Evolutionary conservation across 2,113 vertebrate species (phyloP).

Genomic region (Eulemur macaco): DNA sequence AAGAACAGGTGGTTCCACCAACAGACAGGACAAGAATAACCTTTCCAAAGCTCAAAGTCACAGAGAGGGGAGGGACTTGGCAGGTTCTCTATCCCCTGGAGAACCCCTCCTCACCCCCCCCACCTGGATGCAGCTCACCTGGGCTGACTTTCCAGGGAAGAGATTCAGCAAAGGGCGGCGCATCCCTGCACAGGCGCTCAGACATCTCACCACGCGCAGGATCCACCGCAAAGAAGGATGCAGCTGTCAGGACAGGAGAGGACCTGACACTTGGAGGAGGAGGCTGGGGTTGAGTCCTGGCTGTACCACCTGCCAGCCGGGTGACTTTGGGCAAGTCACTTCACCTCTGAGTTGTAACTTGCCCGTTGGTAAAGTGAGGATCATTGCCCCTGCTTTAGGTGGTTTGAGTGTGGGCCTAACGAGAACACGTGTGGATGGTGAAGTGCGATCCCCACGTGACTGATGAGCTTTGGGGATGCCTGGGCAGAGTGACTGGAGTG

Average conservation of each 20-base stretch:
- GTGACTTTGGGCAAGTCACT: too few species aligned
- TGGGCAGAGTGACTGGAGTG: accelerated
- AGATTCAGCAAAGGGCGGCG: neutral
- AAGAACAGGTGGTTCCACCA: neutral
- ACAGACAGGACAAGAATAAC: neutral
- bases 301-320: neutral
- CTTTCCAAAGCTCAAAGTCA: too few species aligned
- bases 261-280: too few species aligned
- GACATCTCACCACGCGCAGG: neutral
- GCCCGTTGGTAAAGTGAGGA: neutral
- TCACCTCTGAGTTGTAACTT: neutral
- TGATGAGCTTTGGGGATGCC: accelerated
- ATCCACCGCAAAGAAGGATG: neutral
- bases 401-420: neutral
- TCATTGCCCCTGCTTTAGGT: accelerated
- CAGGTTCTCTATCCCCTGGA: neutral
- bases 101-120: too few species aligned
- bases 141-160: neutral
- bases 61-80: neutral
- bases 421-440: neutral
- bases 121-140: neutral
- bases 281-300: neutral
- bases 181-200: neutral
- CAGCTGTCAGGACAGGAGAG: neutral
- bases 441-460: accelerated